Evolutionary conservation across 1,140 invertebrate genomes (phyloP).

Genomic region (Diploscapter pachys): DNA sequence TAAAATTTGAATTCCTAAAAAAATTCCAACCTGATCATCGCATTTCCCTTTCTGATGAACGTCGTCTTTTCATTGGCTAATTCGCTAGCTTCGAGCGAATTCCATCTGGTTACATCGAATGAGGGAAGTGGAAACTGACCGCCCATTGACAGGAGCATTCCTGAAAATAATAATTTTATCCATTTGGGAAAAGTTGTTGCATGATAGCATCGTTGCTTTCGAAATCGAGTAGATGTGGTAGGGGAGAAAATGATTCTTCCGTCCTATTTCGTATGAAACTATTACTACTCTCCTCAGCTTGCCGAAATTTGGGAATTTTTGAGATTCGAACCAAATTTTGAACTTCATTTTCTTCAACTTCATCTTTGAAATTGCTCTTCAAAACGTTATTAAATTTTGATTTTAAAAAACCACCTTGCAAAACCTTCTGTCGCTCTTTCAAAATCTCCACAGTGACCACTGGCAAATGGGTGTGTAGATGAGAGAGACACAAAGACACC

Average conservation of each 20-base stretch:
- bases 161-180: conserved; percentile 19
- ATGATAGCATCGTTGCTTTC: too few relatives aligned
- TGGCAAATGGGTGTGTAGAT: conserved; percentile 28
- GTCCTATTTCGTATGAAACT: too few relatives aligned
- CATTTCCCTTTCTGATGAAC: conserved; percentile 34
- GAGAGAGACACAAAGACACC: conserved; percentile 30
- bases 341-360: too few relatives aligned
- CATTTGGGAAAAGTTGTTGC: too few relatives aligned
- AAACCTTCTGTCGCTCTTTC: conserved; percentile 21
- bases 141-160: conserved; percentile 38
- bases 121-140: conserved; percentile 51
- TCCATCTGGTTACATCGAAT: conserved; percentile 50
- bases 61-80: conserved; percentile 20
- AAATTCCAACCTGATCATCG: conserved; percentile 39
- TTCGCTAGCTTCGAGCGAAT: conserved; percentile 35
- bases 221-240: too few relatives aligned
- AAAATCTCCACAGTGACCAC: conserved; percentile 26
- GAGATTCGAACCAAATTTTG: too few relatives aligned
- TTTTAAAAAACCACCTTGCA: conserved; percentile 7
- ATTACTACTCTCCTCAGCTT: too few relatives aligned
- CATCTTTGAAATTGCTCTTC: too few relatives aligned
- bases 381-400: too few relatives aligned
- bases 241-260: too few relatives aligned
- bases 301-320: too few relatives aligned
- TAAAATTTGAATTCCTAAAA: neutral